Percentiles rank a stretch among this genome's conserved stretches.
phyloP scores from a whole-genome alignment of 2,113 vertebrate species.

The Lophotis ruficrista region DNA sequence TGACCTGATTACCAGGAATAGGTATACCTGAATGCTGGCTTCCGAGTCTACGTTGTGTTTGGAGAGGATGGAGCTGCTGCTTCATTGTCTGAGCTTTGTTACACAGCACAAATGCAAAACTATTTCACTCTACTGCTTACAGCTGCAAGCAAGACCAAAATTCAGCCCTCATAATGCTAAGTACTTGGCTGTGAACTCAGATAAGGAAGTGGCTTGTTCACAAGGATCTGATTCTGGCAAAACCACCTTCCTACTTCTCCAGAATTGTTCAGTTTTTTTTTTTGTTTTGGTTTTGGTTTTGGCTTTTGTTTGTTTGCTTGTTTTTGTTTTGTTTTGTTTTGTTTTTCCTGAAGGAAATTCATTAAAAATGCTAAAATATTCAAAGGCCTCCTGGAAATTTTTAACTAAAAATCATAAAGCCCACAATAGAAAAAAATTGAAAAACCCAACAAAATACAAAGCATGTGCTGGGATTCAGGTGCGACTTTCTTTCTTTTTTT shows the following conservation, averaged over 20 bases:
- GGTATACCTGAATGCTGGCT: not conserved
- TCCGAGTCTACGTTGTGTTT: not conserved
- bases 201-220: conserved; percentile 10
- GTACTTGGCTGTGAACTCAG: conserved; percentile 11
- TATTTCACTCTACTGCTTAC: not conserved
- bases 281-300: too few species aligned
- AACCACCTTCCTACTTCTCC: not conserved
- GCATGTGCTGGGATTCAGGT: not conserved
- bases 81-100: not conserved
- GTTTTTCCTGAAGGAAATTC: not conserved
- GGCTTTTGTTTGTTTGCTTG: too few species aligned
- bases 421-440: not conserved
- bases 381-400: not conserved
- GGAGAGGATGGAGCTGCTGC: not conserved
- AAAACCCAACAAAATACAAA: not conserved
- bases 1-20: not conserved
- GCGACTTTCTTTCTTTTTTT: conserved; percentile 27
- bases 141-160: not conserved
- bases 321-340: too few species aligned
- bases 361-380: conserved; percentile 19
- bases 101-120: not conserved
- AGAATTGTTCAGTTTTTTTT: not conserved
- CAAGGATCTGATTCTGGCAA: not conserved
- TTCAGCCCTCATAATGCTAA: not conserved
- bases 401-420: conserved; percentile 9